Conservation (phyloP, 2,888 invertebrate species). For the Drosophila borborema region DNA sequence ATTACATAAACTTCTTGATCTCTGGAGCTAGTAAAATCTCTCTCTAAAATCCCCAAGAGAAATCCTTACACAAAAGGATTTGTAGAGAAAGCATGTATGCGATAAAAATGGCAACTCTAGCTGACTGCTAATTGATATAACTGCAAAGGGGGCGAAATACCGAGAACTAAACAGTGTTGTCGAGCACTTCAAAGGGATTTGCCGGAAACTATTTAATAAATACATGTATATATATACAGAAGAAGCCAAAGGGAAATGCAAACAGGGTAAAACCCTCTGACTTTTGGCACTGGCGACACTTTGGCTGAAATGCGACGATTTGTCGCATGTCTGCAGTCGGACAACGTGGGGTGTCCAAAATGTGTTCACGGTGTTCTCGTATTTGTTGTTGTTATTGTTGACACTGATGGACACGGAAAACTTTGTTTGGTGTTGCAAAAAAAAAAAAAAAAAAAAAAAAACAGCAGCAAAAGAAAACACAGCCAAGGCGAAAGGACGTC, state of each 20-base stretch:
- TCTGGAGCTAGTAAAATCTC: neutral
- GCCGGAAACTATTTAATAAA: conserved; percentile 61
- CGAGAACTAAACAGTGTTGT: conserved; percentile 30
- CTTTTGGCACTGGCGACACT: conserved; percentile 51
- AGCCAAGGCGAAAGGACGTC: conserved; percentile 7
- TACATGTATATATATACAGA: conserved; percentile 32
- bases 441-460: neutral
- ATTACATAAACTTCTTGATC: conserved; percentile 11
- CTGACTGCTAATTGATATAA: conserved; percentile 50
- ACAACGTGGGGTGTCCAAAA: conserved; percentile 53
- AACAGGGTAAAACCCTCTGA: conserved; percentile 52
- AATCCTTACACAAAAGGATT: conserved; percentile 37
- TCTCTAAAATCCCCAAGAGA: conserved; percentile 28
- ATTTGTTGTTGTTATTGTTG: conserved; percentile 35
- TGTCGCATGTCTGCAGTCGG: conserved; percentile 52
- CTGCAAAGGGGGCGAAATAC: neutral
- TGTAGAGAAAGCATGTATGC: conserved; percentile 36
- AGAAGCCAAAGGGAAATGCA: neutral
- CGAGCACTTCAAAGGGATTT: conserved; percentile 62
- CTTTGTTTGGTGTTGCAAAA: conserved; percentile 36
- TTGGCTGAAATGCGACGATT: conserved; percentile 52
- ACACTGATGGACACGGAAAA: conserved; percentile 62
- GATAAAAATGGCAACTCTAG: conserved; percentile 26
- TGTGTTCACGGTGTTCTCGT: neutral
- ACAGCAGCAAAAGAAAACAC: neutral